Percentiles rank a stretch among this genome's conserved stretches.
Conservation (phyloP, 2,113 vertebrate species). For the Anser cygnoides region DNA sequence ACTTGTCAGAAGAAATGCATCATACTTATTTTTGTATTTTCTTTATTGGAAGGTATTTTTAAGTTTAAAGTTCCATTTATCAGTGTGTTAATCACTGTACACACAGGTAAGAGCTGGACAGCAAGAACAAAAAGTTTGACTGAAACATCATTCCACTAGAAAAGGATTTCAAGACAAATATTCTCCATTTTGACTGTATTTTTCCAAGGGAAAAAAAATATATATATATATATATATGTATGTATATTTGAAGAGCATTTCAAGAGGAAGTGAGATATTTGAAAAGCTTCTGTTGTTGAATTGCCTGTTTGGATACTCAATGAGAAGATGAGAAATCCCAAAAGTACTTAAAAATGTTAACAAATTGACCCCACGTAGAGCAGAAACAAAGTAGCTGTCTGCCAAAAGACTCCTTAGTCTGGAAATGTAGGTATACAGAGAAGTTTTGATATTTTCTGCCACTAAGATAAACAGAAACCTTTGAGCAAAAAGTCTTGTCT, state of each 20-base stretch:
- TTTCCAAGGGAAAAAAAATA: neutral
- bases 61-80: neutral
- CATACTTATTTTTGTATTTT: neutral
- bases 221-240: too few relatives aligned
- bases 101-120: neutral
- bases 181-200: neutral
- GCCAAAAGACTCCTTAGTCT: neutral
- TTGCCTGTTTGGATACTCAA: neutral
- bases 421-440: neutral
- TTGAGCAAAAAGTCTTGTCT: neutral
- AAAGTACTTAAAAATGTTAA: neutral
- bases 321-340: neutral
- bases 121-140: neutral
- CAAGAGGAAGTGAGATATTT: neutral
- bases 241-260: neutral
- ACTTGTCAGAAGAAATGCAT: neutral
- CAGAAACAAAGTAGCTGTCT: neutral
- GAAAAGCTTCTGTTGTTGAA: neutral
- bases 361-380: rapidly evolving
- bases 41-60: neutral
- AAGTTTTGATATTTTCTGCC: neutral
- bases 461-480: neutral
- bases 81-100: neutral
- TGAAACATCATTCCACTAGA: neutral
- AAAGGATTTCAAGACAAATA: neutral